Evolutionary conservation across 1,140 invertebrate species (phyloP).

Genomic region (Asbolus verrucosus): DNA sequence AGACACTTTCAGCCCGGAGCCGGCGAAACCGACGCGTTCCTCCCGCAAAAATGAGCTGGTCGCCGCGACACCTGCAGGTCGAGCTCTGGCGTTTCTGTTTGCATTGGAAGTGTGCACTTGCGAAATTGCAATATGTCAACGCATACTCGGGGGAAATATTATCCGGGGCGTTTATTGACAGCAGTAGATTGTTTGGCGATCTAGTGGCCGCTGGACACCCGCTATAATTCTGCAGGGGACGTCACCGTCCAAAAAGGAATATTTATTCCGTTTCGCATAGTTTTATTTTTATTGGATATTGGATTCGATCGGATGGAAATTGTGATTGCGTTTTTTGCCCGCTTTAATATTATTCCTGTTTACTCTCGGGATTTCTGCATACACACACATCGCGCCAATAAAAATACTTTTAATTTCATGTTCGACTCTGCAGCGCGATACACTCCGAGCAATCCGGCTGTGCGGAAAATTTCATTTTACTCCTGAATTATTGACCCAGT

Average conservation of each 20-base stretch:
- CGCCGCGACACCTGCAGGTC: slow-evolving; percentile 53
- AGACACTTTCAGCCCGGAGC: too few relatives aligned
- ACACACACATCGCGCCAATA: slow-evolving; percentile 31
- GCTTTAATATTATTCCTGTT: slow-evolving; percentile 45
- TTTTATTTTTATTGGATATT: slow-evolving; percentile 61
- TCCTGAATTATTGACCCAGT: too few relatives aligned
- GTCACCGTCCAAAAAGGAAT: slow-evolving; percentile 56
- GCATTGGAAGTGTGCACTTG: slow-evolving; percentile 48
- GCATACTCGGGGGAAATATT: slow-evolving; percentile 61
- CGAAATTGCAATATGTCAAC: slow-evolving; percentile 62
- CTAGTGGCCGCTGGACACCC: slow-evolving; percentile 60
- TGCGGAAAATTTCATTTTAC: too few relatives aligned
- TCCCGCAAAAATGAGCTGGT: slow-evolving; percentile 51
- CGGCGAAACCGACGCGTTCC: too few relatives aligned
- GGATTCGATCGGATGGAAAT: slow-evolving; percentile 50
- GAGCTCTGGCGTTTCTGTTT: too few relatives aligned
- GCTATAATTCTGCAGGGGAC: slow-evolving; percentile 58
- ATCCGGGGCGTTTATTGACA: slow-evolving; percentile 61
- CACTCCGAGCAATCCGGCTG: too few relatives aligned
- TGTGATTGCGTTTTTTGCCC: slow-evolving; percentile 43
- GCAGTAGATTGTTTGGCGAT: slow-evolving; percentile 62
- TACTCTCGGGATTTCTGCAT: slow-evolving; percentile 44
- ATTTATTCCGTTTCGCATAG: slow-evolving; percentile 61
- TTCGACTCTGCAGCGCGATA: too few relatives aligned
- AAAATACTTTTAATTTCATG: slow-evolving; percentile 47